These are phyloP conservation scores for Epinephelus coioides DNA, from an alignment of 2,797 vertebrate species.

Conservation along the genomic window DNA sequence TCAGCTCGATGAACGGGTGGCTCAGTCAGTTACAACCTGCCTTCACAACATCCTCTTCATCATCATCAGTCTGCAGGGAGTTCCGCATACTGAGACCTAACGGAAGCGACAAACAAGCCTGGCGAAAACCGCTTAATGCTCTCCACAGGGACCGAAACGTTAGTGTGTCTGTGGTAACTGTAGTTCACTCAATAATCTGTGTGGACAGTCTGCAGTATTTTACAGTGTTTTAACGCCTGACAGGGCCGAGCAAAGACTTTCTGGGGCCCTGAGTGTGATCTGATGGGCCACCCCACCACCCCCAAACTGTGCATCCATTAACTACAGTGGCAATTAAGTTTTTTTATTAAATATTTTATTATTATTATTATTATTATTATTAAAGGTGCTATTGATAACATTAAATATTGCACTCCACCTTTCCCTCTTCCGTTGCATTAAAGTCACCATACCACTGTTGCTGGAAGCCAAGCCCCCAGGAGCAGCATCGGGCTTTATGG, in stretches of 20 bases:
- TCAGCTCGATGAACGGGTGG: slow-evolving; percentile 34
- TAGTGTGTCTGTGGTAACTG: rapidly evolving
- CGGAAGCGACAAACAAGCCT: slow-evolving; percentile 39
- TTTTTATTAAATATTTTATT: too few relatives aligned
- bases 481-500: too few relatives aligned
- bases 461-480: too few relatives aligned
- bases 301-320: too few relatives aligned
- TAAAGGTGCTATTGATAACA: too few relatives aligned
- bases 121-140: slow-evolving; percentile 7
- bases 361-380: too few relatives aligned
- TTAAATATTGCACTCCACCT: too few relatives aligned
- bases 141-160: too few relatives aligned
- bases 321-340: too few relatives aligned
- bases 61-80: slow-evolving; percentile 63
- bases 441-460: too few relatives aligned
- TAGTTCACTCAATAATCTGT: not conserved
- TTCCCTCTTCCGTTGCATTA: too few relatives aligned
- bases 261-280: not conserved
- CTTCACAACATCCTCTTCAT: slow-evolving; percentile 71
- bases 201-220: not conserved
- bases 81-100: slow-evolving; percentile 74
- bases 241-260: not conserved
- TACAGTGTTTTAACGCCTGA: not conserved
- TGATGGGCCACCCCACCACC: not conserved
- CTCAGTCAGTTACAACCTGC: slow-evolving; percentile 68